A percentile compares a stretch with the other conserved stretches of the same genome.
phyloP scores from a whole-genome alignment of 2,113 vertebrate species.

The Cathartes aura region DNA sequence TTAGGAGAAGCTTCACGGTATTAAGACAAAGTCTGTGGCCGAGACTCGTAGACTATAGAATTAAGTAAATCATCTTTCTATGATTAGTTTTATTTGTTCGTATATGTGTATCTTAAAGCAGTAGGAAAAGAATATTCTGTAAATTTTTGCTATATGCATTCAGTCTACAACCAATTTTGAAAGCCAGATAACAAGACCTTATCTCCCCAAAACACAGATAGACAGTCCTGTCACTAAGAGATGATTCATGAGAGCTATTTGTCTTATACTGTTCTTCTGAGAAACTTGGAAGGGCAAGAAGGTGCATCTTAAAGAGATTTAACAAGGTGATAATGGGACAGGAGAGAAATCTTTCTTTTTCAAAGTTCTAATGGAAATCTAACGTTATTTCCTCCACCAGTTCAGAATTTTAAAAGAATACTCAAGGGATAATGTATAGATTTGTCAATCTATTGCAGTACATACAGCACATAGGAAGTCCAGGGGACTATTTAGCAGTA shows the following conservation, averaged over 20 bases:
- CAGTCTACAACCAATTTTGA: neutral
- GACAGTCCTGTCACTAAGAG: neutral
- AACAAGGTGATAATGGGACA: neutral
- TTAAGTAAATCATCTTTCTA: neutral
- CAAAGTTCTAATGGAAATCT: neutral
- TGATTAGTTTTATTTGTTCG: neutral
- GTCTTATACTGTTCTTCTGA: neutral
- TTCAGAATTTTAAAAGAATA: neutral
- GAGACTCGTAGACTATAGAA: neutral
- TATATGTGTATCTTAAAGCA: neutral
- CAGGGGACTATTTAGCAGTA: neutral
- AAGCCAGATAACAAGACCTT: neutral
- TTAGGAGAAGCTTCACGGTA: neutral
- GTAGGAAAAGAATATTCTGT: neutral
- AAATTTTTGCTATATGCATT: neutral
- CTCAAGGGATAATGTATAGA: fast-evolving
- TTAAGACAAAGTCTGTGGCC: neutral
- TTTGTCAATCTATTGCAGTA: neutral
- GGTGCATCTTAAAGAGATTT: neutral
- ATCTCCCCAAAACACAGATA: constrained; percentile 27
- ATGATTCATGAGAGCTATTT: constrained; percentile 31
- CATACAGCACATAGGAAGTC: neutral
- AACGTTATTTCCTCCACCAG: neutral
- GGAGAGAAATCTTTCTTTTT: neutral
- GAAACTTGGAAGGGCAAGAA: neutral